These are phyloP conservation scores for Apis mellifera DNA, from an alignment of 1,140 invertebrate species.

Conservation along the genomic window DNA sequence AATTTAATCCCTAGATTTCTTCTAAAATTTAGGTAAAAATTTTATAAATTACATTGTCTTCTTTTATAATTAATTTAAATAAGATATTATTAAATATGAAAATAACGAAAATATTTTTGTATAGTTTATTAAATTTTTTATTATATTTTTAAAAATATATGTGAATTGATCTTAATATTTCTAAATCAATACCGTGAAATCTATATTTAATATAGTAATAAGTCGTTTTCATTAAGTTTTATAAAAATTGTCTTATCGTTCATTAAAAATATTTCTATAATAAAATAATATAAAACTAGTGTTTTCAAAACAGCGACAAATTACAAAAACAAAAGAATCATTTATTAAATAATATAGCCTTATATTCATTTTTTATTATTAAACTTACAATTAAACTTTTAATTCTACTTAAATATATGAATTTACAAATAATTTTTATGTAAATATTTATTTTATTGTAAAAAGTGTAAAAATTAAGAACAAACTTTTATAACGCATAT, in stretches of 20 bases:
- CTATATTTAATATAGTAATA: background rate
- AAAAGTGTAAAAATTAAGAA: constrained; percentile 4
- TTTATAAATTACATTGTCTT: background rate
- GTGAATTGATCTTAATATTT: background rate
- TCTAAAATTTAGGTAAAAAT: too few relatives aligned
- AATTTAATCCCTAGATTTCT: background rate
- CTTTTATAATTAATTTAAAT: background rate
- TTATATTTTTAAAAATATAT: background rate
- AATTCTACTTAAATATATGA: background rate
- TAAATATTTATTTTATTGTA: background rate
- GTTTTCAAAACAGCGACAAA: background rate
- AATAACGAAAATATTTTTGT: background rate
- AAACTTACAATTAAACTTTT: background rate
- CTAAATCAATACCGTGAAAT: background rate
- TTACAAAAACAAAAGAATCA: background rate
- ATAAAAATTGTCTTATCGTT: background rate
- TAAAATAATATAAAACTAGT: background rate
- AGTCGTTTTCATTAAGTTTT: too few relatives aligned
- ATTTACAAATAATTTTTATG: background rate
- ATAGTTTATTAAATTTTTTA: too few relatives aligned
- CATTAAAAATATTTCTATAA: background rate
- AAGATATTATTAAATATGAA: background rate
- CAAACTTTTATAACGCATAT: background rate
- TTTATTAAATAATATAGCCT: background rate
- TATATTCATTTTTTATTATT: background rate